phyloP scores from a whole-genome alignment of 2,797 vertebrate genomes.

The Neoniphon sammara region DNA sequence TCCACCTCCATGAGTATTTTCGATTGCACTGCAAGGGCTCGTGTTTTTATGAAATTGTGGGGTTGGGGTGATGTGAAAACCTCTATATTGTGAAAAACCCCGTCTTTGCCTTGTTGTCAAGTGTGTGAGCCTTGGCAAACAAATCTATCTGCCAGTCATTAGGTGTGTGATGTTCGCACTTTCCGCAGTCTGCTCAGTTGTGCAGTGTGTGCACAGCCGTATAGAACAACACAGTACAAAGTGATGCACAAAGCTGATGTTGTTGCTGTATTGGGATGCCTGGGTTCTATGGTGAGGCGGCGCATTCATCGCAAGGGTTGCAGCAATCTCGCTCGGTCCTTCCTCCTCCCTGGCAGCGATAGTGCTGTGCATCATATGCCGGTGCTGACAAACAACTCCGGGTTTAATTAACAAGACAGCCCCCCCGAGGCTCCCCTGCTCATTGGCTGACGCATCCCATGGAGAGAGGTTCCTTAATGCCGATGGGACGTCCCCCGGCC shows the following conservation, averaged over 20 bases:
- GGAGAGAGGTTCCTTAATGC: constrained; percentile 75
- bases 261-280: constrained; percentile 57
- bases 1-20: too few species aligned
- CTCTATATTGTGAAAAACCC: not conserved
- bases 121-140: constrained; percentile 4
- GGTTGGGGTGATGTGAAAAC: not conserved
- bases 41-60: not conserved
- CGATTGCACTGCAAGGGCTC: too few species aligned
- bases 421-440: constrained; percentile 60
- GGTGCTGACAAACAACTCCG: constrained; percentile 74
- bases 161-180: too few species aligned
- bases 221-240: constrained; percentile 44
- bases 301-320: constrained; percentile 73
- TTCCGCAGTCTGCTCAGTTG: too few species aligned
- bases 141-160: constrained; percentile 28
- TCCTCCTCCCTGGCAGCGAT: constrained; percentile 61
- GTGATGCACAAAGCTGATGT: constrained; percentile 42
- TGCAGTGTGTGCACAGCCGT: too few species aligned
- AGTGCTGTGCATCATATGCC: constrained; percentile 71
- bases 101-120: constrained; percentile 12
- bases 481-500: constrained; percentile 65
- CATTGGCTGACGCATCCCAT: constrained; percentile 69
- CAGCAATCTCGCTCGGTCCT: constrained; percentile 61
- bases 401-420: constrained; percentile 78
- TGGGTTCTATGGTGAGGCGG: constrained; percentile 62